Conservation (phyloP, 2,797 vertebrate species). For the Philypnodon macrostomus region DNA sequence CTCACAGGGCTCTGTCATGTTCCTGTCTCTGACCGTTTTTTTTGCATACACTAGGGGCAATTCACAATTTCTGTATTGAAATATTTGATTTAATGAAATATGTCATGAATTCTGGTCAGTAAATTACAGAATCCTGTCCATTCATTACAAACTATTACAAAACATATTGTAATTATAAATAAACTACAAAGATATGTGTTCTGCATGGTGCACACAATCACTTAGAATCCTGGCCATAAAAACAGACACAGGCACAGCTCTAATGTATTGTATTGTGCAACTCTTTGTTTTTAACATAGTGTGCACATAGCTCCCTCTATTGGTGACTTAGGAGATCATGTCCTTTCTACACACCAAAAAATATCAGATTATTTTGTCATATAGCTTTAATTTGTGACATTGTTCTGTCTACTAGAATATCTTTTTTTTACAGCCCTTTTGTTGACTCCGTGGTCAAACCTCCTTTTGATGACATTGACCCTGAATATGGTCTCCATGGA, state of each 20-base stretch:
- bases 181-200: too few relatives aligned
- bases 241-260: too few relatives aligned
- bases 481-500: conserved; percentile 84
- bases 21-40: conserved; percentile 16
- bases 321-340: conserved; percentile 48
- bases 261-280: too few relatives aligned
- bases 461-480: conserved; percentile 80
- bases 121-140: too few relatives aligned
- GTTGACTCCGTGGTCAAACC: conserved; percentile 52
- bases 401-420: neutral
- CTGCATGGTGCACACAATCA: too few relatives aligned
- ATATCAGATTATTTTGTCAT: neutral
- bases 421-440: conserved; percentile 67
- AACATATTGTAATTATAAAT: too few relatives aligned
- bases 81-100: too few relatives aligned
- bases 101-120: too few relatives aligned
- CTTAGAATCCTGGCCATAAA: too few relatives aligned
- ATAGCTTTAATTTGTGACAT: neutral
- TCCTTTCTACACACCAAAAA: neutral
- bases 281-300: conserved; percentile 2
- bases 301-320: conserved; percentile 68
- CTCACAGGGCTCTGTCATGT: conserved; percentile 15
- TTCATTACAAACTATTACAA: too few relatives aligned
- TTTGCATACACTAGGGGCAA: conserved; percentile 13
- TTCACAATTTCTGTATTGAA: neutral